Evolutionary conservation across 1,140 invertebrate genomes (phyloP).

Genomic region (Zaprionus ghesquierei): DNA sequence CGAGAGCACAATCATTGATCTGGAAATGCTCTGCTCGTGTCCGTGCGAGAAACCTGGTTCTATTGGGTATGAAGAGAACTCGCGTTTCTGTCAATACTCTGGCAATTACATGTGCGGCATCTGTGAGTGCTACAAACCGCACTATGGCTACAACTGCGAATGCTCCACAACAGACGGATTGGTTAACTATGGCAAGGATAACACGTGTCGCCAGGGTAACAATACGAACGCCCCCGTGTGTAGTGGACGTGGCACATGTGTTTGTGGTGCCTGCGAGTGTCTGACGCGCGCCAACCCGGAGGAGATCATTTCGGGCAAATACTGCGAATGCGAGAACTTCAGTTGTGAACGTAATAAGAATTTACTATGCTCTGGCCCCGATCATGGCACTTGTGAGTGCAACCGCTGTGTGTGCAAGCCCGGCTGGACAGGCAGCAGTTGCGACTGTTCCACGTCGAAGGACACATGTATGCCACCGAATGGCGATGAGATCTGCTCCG

Average conservation of each 20-base stretch:
- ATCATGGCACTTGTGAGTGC: constrained; percentile 90
- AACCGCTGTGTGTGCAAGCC: constrained; percentile 89
- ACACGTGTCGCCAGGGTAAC: constrained; percentile 89
- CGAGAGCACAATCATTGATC: constrained; percentile 91
- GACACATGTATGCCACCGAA: constrained; percentile 90
- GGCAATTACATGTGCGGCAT: constrained; percentile 93
- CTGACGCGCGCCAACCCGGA: constrained; percentile 84
- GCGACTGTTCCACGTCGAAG: constrained; percentile 90
- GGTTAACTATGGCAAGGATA: constrained; percentile 71
- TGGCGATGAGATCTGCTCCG: constrained; percentile 89
- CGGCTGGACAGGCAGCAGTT: constrained; percentile 91
- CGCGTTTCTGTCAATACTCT: constrained; percentile 85
- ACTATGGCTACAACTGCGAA: constrained; percentile 94
- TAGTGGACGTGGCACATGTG: constrained; percentile 90
- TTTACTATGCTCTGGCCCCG: constrained; percentile 89
- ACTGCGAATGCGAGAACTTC: constrained; percentile 97
- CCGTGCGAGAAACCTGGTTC: constrained; percentile 89
- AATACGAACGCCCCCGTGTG: constrained; percentile 87
- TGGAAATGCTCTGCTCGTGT: constrained; percentile 96
- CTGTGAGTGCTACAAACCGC: constrained; percentile 90
- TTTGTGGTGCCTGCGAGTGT: constrained; percentile 92
- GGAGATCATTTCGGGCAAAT: constrained; percentile 89
- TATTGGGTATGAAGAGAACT: constrained; percentile 83
- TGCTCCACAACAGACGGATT: constrained; percentile 85
- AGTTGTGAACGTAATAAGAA: constrained; percentile 94